Base-by-base conservation (phyloP, 2,888 invertebrate species). In the Caenorhabditis wallacei region DNA sequence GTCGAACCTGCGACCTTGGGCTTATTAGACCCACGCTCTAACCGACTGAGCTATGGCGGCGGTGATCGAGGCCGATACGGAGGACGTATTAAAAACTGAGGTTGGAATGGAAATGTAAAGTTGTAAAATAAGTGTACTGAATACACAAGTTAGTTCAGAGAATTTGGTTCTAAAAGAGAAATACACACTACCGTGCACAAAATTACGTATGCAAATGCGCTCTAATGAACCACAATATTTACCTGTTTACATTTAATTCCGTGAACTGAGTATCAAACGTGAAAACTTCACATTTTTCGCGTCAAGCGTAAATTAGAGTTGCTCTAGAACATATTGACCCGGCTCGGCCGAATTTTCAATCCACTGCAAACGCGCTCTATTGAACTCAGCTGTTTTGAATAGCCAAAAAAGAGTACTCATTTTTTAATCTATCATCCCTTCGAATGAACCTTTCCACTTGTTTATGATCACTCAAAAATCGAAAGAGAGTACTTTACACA, bases 1-100 rank as follows among this genome's bases (percentile, higher is more conserved):
- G 89, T 90, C 89, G 90, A 90, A 90, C 88, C 89, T 89, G 87
- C 87, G 88, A 90, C 90, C 90, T 89, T 90, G 88, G 89, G 89
- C 90, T 90, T 90, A 90, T 90, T 90, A 88, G 88, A 88, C 89
- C 89, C 87, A 89, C 89, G 89, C 89, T 89, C 89, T 89, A 88
- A 89, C 88, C 89, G 88, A 89, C 89, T 89, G 89, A 89, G 89
- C 89, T 89, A 89, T 88, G 86, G 75, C 71, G 81, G 75, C 75
- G 5, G 8, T 18, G n/a, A 18, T 20, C 26, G 26, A 2, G n/a
- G 22, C 37, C 16, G 37, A 10, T n/a, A 18, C 18, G 18, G 10
- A 1, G 51, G 18, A 8, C 26, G n/a, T 54, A 30, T 4, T 24
- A 2, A 4, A 43, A 18, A 43, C 13, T 30, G 35, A 30, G 22